phyloP scores from a whole-genome alignment of 2,797 vertebrate species.

The Hirundo rustica region DNA sequence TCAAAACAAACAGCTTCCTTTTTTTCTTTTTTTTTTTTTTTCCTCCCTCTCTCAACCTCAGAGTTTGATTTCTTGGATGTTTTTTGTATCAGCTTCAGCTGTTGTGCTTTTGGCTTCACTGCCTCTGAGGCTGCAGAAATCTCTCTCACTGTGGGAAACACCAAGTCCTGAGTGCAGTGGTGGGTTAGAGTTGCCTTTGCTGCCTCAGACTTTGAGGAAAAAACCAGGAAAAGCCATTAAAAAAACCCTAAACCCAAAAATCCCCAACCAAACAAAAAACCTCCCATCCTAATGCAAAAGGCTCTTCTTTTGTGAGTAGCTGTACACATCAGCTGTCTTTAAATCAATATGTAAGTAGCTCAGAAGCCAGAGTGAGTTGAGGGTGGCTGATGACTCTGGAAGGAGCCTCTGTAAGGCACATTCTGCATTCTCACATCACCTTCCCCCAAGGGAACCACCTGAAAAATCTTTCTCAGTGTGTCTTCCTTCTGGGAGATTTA shows the following conservation, averaged over 20 bases:
- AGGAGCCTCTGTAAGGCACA: rapidly evolving
- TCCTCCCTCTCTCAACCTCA: rapidly evolving
- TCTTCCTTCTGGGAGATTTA: not conserved
- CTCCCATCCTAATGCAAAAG: not conserved
- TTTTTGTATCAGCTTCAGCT: not conserved
- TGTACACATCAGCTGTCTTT: rapidly evolving
- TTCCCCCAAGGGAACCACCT: not conserved
- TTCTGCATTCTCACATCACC: not conserved
- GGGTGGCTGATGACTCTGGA: not conserved
- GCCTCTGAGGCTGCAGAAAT: not conserved
- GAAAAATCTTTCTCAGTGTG: rapidly evolving
- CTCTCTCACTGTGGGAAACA: not conserved
- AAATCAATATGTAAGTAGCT: not conserved
- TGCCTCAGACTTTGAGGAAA: not conserved
- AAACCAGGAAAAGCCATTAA: not conserved
- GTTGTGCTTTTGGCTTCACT: not conserved
- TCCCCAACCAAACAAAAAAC: not conserved
- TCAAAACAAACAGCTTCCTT: not conserved
- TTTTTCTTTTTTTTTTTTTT: not conserved
- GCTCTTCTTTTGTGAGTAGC: not conserved
- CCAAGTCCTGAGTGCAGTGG: not conserved
- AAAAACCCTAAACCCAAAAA: not conserved
- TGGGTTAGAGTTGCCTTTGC: not conserved
- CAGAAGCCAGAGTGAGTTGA: not conserved
- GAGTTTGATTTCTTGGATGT: not conserved